Evolutionary conservation across 1,140 invertebrate genomes (phyloP).

Genomic region (Hyposmocoma kahamanoa): DNA sequence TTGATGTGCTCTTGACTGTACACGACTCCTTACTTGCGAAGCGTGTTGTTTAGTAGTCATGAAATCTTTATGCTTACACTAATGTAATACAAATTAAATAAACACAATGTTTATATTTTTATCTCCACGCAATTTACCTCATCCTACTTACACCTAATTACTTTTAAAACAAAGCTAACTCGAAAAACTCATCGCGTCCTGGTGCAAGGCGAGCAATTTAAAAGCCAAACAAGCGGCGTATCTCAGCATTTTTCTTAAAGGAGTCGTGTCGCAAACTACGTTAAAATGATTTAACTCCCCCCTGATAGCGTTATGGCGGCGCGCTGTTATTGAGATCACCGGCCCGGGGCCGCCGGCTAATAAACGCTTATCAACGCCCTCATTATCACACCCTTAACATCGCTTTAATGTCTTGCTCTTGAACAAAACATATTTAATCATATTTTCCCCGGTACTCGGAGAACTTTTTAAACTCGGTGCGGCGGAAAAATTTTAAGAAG

Average conservation of each 20-base stretch:
- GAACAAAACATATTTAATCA: slow-evolving; percentile 74
- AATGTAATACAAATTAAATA: too few relatives aligned
- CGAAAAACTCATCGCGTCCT: slow-evolving; percentile 9
- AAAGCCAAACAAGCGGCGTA: slow-evolving; percentile 52
- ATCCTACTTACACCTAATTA: slow-evolving; percentile 24
- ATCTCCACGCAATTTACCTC: too few relatives aligned
- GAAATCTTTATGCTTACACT: too few relatives aligned
- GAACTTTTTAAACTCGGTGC: slow-evolving; percentile 59
- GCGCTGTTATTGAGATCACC: slow-evolving; percentile 48
- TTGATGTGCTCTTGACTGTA: too few relatives aligned
- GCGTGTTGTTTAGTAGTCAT: too few relatives aligned
- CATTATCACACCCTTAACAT: slow-evolving; percentile 73
- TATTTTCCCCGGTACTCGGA: slow-evolving; percentile 51
- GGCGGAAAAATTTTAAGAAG: slow-evolving; percentile 12
- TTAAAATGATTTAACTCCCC: slow-evolving; percentile 72
- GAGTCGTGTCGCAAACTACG: slow-evolving; percentile 54
- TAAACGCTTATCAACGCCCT: slow-evolving; percentile 71
- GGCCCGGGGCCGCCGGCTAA: slow-evolving; percentile 54
- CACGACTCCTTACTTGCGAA: too few relatives aligned
- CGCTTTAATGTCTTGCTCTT: slow-evolving; percentile 72
- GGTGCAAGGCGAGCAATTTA: slow-evolving; percentile 34
- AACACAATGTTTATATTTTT: too few relatives aligned
- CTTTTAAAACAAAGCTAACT: slow-evolving; percentile 28
- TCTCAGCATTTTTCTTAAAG: slow-evolving; percentile 54
- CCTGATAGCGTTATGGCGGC: slow-evolving; percentile 55